phyloP scores from a whole-genome alignment of 2,888 invertebrate species.

The Caenorhabditis sp. region DNA sequence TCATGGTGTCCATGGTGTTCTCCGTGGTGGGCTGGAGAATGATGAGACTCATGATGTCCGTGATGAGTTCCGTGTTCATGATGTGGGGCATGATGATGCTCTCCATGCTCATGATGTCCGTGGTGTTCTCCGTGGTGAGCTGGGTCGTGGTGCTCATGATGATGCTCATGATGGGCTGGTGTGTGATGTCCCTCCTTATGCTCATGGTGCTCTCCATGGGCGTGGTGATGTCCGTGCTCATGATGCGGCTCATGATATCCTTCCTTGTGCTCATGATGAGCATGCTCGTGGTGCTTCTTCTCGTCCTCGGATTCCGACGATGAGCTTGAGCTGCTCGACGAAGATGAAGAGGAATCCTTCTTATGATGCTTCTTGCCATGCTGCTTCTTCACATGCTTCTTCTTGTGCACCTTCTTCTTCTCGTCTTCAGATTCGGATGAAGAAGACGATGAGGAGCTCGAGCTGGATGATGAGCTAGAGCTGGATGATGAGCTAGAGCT shows the following conservation, averaged over 20 bases:
- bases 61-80: conserved; percentile 34
- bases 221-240: conserved; percentile 43
- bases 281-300: conserved; percentile 39
- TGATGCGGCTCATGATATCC: conserved; percentile 46
- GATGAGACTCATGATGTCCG: conserved; percentile 22
- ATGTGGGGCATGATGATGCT: conserved; percentile 30
- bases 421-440: conserved; percentile 50
- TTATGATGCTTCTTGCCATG: not conserved
- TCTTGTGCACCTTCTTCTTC: conserved; percentile 41
- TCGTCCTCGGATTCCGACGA: conserved; percentile 40
- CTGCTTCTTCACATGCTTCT: conserved; percentile 45
- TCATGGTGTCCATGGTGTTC: conserved; percentile 29
- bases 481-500: conserved; percentile 19
- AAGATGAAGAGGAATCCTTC: conserved; percentile 26
- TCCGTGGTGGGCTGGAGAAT: conserved; percentile 27
- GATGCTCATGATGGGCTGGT: conserved; percentile 30
- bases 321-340: conserved; percentile 15
- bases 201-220: conserved; percentile 35
- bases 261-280: conserved; percentile 37
- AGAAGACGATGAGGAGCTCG: conserved; percentile 19
- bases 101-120: conserved; percentile 11
- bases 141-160: not conserved
- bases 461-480: conserved; percentile 22
- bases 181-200: conserved; percentile 21
- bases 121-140: conserved; percentile 8